Evolutionary conservation across 1,140 invertebrate species (phyloP).

Genomic region (Holotrichia oblita): DNA sequence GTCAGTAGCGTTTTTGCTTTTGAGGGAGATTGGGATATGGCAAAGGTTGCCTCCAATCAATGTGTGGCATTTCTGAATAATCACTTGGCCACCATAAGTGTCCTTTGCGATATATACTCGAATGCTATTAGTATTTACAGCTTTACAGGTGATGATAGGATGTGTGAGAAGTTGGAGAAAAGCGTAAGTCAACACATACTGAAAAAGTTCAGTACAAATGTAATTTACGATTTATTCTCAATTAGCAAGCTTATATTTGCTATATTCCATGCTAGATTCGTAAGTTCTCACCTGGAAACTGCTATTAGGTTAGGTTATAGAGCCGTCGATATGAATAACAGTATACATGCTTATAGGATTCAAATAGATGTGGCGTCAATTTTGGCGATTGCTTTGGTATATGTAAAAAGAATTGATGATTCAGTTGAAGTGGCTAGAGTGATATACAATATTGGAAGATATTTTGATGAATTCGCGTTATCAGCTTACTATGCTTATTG

Average conservation of each 20-base stretch:
- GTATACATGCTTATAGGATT: conserved; percentile 58
- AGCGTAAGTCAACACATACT: conserved; percentile 48
- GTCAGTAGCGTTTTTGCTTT: conserved; percentile 58
- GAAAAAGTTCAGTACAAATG: conserved; percentile 48
- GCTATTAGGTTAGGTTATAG: conserved; percentile 61
- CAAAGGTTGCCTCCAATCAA: conserved; percentile 57
- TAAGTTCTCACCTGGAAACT: conserved; percentile 57
- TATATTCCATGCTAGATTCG: conserved; percentile 58
- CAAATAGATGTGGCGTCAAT: conserved; percentile 61
- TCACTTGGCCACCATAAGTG: conserved; percentile 59
- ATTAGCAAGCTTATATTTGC: conserved; percentile 61
- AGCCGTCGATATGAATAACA: conserved; percentile 59
- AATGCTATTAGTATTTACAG: conserved; percentile 56
- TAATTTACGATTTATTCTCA: conserved; percentile 60
- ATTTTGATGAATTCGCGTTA: conserved; percentile 54
- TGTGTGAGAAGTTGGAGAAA: conserved; percentile 51
- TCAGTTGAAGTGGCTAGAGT: conserved; percentile 58
- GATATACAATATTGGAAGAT: conserved; percentile 54
- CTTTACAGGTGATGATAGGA: conserved; percentile 58
- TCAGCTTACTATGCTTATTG: conserved; percentile 63
- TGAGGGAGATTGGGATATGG: conserved; percentile 57
- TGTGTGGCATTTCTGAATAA: conserved; percentile 53
- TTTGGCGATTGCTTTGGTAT: conserved; percentile 60
- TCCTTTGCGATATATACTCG: conserved; percentile 59
- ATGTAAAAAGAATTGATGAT: conserved; percentile 60